Conservation (phyloP, 2,797 vertebrate genomes). For the Phrynocephalus guinanensis region DNA sequence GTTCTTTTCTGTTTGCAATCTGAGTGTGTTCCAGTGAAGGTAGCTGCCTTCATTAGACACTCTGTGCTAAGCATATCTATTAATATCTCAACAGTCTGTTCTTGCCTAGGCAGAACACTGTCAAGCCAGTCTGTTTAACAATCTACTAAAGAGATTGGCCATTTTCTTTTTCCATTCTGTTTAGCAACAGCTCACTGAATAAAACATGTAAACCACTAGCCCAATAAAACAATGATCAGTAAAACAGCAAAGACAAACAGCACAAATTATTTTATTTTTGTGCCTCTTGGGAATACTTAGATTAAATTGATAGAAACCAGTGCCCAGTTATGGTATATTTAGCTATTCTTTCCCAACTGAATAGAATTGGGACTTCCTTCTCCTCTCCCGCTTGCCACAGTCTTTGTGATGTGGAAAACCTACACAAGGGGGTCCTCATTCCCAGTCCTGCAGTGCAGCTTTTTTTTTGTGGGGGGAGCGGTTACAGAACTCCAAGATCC, state of each 20-base stretch:
- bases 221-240: not conserved
- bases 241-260: not conserved
- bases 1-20: conserved; percentile 32
- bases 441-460: not conserved
- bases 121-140: not conserved
- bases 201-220: not conserved
- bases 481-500: not conserved
- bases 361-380: too few species aligned
- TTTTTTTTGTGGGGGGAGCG: not conserved
- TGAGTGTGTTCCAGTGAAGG: conserved; percentile 37
- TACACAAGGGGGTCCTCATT: not conserved
- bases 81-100: conserved; percentile 9
- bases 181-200: not conserved
- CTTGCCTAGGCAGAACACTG: not conserved
- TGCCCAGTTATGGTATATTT: not conserved
- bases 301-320: conserved; percentile 4
- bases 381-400: too few species aligned
- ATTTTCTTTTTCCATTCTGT: not conserved
- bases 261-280: not conserved
- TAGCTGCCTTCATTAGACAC: conserved; percentile 23
- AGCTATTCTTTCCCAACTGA: too few species aligned
- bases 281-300: not conserved
- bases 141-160: too few species aligned
- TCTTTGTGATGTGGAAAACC: not conserved
- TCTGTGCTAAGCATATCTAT: conserved; percentile 16